Evolutionary conservation across 2,113 vertebrate genomes (phyloP).

Genomic region (western clawed frog (Xenopus tropicalis)): DNA sequence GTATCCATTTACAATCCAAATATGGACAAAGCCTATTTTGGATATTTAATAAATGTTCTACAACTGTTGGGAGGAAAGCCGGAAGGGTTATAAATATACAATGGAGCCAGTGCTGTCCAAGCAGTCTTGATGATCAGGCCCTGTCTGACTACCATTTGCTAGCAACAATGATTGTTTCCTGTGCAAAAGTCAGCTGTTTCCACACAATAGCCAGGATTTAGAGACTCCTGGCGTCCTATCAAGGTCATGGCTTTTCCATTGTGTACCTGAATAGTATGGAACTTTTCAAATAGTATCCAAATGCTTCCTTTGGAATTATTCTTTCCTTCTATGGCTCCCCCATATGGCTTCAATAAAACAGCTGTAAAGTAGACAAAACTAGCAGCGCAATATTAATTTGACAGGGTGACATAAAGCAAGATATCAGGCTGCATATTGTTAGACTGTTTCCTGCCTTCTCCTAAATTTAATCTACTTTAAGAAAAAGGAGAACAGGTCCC

Average conservation of each 20-base stretch:
- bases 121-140: conserved; percentile 37
- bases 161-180: conserved; percentile 67
- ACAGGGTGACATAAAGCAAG: neutral
- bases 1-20: neutral
- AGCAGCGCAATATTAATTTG: no score
- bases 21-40: conserved; percentile 13
- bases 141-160: conserved; percentile 45
- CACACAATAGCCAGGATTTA: conserved; percentile 54
- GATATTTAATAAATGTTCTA: conserved; percentile 8
- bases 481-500: no score
- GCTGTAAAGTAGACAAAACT: neutral
- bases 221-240: conserved; percentile 68
- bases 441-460: neutral
- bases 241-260: conserved; percentile 65
- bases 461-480: neutral
- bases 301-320: conserved; percentile 32
- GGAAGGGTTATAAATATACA: conserved; percentile 39
- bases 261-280: conserved; percentile 55
- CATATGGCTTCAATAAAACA: conserved; percentile 13
- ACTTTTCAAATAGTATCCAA: conserved; percentile 48
- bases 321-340: conserved; percentile 43
- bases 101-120: conserved; percentile 38
- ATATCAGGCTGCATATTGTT: neutral
- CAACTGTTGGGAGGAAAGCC: neutral
- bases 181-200: conserved; percentile 70